These are phyloP conservation scores for Microcebus lehilahytsara DNA, from an alignment of 2,113 vertebrate genomes.

Conservation along the genomic window DNA sequence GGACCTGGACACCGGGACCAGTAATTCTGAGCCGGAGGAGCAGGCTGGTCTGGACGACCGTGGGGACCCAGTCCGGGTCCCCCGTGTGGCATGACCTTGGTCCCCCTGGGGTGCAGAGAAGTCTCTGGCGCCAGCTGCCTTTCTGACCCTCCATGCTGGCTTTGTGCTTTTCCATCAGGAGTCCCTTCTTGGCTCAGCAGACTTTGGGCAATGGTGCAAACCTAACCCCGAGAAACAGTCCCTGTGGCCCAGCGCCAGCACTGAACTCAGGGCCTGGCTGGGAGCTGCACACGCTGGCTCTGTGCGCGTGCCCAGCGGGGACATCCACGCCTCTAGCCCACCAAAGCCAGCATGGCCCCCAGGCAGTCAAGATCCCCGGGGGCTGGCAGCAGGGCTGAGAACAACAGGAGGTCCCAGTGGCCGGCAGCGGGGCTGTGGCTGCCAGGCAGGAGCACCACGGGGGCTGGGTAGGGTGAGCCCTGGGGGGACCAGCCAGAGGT, in stretches of 20 bases:
- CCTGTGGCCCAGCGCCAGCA: neutral
- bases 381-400: fast-evolving
- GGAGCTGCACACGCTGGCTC: fast-evolving
- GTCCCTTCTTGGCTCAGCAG: neutral
- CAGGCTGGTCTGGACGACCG: neutral
- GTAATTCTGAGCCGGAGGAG: neutral
- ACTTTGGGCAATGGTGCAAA: fast-evolving
- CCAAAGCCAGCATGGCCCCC: fast-evolving
- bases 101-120: too few relatives aligned
- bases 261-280: neutral
- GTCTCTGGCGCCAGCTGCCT: neutral
- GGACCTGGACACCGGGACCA: neutral
- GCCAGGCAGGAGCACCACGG: too few relatives aligned
- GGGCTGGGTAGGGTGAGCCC: too few relatives aligned
- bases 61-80: neutral
- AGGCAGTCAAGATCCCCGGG: fast-evolving
- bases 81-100: neutral
- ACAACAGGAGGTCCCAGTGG: neutral
- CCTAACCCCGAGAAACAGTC: fast-evolving
- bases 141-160: fast-evolving
- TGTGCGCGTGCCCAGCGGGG: fast-evolving
- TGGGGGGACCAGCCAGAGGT: neutral
- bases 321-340: too few relatives aligned
- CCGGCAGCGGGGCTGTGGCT: fast-evolving
- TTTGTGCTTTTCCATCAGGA: fast-evolving